Conservation (phyloP, 2,113 vertebrate genomes). For the Ornithorhynchus anatinus region DNA sequence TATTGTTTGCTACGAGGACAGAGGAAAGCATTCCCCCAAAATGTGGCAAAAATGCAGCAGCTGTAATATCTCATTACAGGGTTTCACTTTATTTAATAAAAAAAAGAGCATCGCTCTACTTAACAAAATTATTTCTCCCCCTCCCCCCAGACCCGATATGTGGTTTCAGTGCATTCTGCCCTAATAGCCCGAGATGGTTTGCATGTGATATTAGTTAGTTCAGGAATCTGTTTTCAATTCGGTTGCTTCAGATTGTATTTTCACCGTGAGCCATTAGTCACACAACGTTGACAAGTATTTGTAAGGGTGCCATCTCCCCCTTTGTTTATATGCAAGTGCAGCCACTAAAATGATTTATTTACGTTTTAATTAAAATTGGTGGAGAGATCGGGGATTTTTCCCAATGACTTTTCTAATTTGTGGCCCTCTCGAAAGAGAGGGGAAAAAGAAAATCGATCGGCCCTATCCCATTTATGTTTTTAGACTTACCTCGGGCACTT, state of each 20-base stretch:
- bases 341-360: constrained; percentile 79
- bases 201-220: constrained; percentile 68
- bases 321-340: constrained; percentile 77
- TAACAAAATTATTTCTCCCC: constrained; percentile 36
- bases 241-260: constrained; percentile 64
- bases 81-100: constrained; percentile 62
- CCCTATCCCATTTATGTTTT: constrained; percentile 48
- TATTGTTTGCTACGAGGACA: constrained; percentile 66
- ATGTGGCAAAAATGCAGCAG: constrained; percentile 54
- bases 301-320: constrained; percentile 73
- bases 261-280: constrained; percentile 72
- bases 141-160: constrained; percentile 33
- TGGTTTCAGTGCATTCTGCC: constrained; percentile 59
- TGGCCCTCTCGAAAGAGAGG: constrained; percentile 50
- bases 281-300: constrained; percentile 70
- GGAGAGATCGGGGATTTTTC: constrained; percentile 71
- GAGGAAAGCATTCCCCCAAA: constrained; percentile 53
- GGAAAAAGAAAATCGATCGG: constrained; percentile 56
- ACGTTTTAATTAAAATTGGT: constrained; percentile 83
- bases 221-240: constrained; percentile 71
- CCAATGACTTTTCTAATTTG: constrained; percentile 73
- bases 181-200: constrained; percentile 29
- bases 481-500: constrained; percentile 53
- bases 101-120: constrained; percentile 48
- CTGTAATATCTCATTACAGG: constrained; percentile 59